Percentiles rank a stretch among this genome's conserved stretches.
These are phyloP conservation scores for Candidula unifasciata DNA, from an alignment of 2,888 invertebrate genomes.

Conservation along the genomic window DNA sequence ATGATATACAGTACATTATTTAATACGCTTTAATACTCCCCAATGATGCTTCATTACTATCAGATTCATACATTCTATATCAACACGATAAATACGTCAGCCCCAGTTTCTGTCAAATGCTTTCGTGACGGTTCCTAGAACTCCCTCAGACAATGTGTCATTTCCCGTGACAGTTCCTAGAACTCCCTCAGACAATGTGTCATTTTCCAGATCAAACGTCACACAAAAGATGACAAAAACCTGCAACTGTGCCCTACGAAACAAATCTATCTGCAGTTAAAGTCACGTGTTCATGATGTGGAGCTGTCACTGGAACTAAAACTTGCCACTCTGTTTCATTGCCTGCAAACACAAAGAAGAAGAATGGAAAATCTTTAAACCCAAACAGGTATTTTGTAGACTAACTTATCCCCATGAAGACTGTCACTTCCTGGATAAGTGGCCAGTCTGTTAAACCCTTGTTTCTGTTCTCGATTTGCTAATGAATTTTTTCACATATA, in stretches of 20 bases:
- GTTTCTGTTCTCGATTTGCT: too few relatives aligned
- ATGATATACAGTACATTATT: neutral
- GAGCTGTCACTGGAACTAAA: neutral
- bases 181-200: neutral
- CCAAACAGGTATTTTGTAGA: neutral
- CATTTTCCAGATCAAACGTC: too few relatives aligned
- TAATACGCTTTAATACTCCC: neutral
- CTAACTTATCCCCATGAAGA: too few relatives aligned
- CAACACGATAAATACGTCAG: neutral
- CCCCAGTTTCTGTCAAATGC: neutral
- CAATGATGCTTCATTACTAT: neutral
- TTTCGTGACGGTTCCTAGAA: neutral
- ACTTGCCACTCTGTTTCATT: slow-evolving; percentile 18
- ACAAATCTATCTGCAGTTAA: neutral
- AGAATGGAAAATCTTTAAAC: neutral
- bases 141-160: neutral
- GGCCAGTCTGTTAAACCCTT: too few relatives aligned
- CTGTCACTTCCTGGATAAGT: too few relatives aligned
- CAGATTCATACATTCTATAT: neutral
- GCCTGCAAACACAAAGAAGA: neutral
- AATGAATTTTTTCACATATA: too few relatives aligned
- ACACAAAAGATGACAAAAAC: too few relatives aligned
- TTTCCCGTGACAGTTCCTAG: neutral
- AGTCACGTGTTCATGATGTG: neutral
- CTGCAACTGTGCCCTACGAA: neutral